phyloP scores from a whole-genome alignment of 2,888 invertebrate genomes.

The Drosophila lacicola region DNA sequence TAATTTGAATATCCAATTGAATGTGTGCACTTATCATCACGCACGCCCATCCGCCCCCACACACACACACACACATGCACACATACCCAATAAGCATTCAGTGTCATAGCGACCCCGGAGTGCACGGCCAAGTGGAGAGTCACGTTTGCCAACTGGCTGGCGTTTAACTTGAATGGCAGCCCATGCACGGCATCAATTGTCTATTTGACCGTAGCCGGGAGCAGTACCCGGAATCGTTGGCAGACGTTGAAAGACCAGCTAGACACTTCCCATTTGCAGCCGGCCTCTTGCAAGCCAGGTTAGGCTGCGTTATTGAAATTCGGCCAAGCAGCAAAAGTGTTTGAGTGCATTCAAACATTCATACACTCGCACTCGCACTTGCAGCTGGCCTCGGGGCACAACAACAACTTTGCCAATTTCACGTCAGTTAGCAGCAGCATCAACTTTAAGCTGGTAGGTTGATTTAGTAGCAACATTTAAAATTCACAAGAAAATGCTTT shows the following conservation, averaged over 20 bases:
- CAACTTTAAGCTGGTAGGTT: slow-evolving; percentile 2
- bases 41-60: slow-evolving; percentile 28
- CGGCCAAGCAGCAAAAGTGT: slow-evolving; percentile 69
- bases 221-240: slow-evolving; percentile 35
- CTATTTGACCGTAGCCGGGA: slow-evolving; percentile 62
- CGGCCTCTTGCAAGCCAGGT: slow-evolving; percentile 8
- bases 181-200: slow-evolving; percentile 72
- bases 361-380: slow-evolving; percentile 29
- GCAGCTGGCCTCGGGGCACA: background rate
- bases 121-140: slow-evolving; percentile 41
- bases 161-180: slow-evolving; percentile 57
- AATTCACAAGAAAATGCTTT: slow-evolving; percentile 20
- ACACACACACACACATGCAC: slow-evolving; percentile 16
- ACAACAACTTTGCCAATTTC: slow-evolving; percentile 26
- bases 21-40: slow-evolving; percentile 72
- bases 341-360: slow-evolving; percentile 67
- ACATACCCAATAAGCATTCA: slow-evolving; percentile 8
- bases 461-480: slow-evolving; percentile 1
- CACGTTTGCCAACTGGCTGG: slow-evolving; percentile 62
- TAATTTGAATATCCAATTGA: slow-evolving; percentile 78
- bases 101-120: slow-evolving; percentile 15
- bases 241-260: slow-evolving; percentile 37
- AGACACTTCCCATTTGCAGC: slow-evolving; percentile 26
- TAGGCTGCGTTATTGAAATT: slow-evolving; percentile 71
- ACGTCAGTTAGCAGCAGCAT: slow-evolving; percentile 39